Conservation (phyloP, 2,113 vertebrate genomes). For the Arvicanthis niloticus region DNA sequence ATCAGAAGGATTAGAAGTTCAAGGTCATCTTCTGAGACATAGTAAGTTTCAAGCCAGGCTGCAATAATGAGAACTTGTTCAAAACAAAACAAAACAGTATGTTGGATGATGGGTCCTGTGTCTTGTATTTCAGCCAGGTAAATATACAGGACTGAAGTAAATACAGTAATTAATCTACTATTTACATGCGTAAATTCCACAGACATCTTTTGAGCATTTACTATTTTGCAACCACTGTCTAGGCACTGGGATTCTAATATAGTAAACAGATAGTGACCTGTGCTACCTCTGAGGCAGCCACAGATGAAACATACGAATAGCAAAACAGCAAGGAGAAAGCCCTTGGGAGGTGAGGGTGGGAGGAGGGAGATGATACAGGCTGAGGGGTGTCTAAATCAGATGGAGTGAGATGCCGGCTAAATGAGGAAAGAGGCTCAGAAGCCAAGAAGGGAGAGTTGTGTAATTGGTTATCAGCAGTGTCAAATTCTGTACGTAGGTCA, state of each 20-base stretch:
- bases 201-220: neutral
- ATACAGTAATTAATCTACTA: neutral
- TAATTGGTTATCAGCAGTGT: conserved; percentile 83
- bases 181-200: neutral
- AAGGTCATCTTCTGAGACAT: neutral
- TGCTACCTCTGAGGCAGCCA: neutral
- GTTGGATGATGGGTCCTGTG: neutral
- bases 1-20: neutral
- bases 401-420: conserved; percentile 72
- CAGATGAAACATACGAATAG: neutral
- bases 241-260: neutral
- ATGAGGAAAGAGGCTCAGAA: conserved; percentile 74
- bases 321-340: neutral
- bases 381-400: conserved; percentile 53
- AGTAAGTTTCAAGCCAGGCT: neutral
- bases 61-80: neutral
- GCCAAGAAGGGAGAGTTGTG: conserved; percentile 78
- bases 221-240: conserved; percentile 13
- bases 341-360: neutral
- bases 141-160: neutral
- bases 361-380: neutral
- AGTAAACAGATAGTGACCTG: neutral
- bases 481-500: conserved; percentile 82
- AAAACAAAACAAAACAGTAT: neutral
- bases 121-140: neutral